Base-by-base conservation (phyloP, 2,113 vertebrate genomes). In the human (Homo sapiens) region DNA sequence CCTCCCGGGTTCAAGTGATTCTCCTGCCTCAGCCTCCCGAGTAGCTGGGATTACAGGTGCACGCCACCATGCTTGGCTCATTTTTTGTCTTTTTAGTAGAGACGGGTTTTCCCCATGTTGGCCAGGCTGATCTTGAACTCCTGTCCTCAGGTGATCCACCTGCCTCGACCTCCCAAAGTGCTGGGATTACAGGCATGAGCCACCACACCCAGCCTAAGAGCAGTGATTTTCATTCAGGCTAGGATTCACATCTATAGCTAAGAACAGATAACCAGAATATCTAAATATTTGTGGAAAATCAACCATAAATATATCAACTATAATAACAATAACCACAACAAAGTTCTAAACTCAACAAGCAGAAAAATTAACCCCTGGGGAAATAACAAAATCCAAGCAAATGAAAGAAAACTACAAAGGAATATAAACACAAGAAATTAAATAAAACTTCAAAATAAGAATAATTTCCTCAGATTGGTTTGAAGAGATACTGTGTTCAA, bases 321-420 rank as follows among this genome's bases (percentile, higher is more conserved):
- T 61, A 66, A 45, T 79, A 80, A 72, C 22, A 89, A 90, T 16
- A 76, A 78, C 50, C 59, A 92, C 25, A 55, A 8, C 4, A 32
- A 27, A 80, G 14, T 82, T 92, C 14, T 90, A 93, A 92, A 90
- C 10, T 45, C 61, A 80, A 35, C 22, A 84, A 89, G 59, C 48
- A 83, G 30, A 76, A 83, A 50, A 92, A 86, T 40, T 57, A 93
- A 35, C 16, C 30, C 27, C 9, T 20, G 3, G n/a, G 40, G n/a
- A 76, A 97, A 88, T 84, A 12, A 81, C 43, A 38, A 76, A 92
- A 84, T 90, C 70, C 52, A 1, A 92, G 59, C 27, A 92, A 94
- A 96, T 89, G 38, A 93, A 80, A 82, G 35, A 79, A 90, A 72
- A 76, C 30, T 50, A 38, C 30, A 85, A 73, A 85, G 81, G 30